Base-by-base conservation (phyloP, 1,140 invertebrate species). In the Panagrolaimus sp. region DNA sequence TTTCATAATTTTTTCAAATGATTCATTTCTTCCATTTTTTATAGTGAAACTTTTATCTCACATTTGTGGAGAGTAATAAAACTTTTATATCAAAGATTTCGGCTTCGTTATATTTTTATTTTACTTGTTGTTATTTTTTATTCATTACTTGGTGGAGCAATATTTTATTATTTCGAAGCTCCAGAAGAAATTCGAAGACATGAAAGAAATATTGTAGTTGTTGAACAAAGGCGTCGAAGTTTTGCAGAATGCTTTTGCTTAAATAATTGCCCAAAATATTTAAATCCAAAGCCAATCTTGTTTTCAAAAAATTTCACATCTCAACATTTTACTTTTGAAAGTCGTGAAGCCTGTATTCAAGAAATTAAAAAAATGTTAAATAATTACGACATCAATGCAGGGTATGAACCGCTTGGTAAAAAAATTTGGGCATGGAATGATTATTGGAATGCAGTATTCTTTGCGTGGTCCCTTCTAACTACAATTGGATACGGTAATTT, bases 361-460 rank as follows among this genome's bases (percentile, higher is more conserved):
- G 68, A 71, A 52, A 58, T 58, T 21, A 58, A 58, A 17, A 21
- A 26, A 1, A 58, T 58, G 52, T 28, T 58, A 8, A 14, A 28
- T 2, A 28, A 21, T n/a, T 58, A 58, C 17, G 52, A 58, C 5
- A 58, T 17, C 5, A 58, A 58, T 12, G 52, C 52, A 12, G 52
- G 52, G 4, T 58, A 26, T 14, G 28, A 26, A 28, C 52, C 52
- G 5, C 21, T 58, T 5, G 52, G 52, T 3, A 58, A 58, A 21
- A 21, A 28, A 12, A 44, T 43, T 17, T 70, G 69, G 70, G 38
- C 38, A 38, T 71, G 70, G 70, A 68, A 71, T 47, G 52, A 58
- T 24, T 71, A 70, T 43, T 71, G 46, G 69, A 71, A 71, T 63
- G 66, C 70, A 2, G 70, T 71, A 17, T 71, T 71, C 70, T 71